Evolutionary conservation across 2,888 invertebrate species (phyloP).

Genomic region (Prosopocoilus inquinatus): DNA sequence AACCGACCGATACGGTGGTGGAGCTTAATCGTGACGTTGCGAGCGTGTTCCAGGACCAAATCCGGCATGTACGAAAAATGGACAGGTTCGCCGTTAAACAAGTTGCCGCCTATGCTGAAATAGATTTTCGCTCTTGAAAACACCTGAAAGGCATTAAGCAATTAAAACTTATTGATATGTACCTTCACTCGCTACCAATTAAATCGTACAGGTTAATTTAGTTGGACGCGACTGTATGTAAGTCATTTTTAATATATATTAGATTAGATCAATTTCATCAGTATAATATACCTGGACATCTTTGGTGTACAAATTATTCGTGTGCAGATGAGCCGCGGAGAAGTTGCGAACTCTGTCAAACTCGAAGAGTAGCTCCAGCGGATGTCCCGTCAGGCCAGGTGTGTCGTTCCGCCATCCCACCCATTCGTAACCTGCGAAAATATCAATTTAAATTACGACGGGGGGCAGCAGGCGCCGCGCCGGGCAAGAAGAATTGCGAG

Average conservation of each 20-base stretch:
- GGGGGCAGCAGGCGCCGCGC: background rate
- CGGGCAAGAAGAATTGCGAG: slow-evolving; percentile 14
- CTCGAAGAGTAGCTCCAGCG: slow-evolving; percentile 74
- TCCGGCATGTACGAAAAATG: slow-evolving; percentile 76
- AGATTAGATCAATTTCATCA: too few species aligned
- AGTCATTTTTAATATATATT: too few species aligned
- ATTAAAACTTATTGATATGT: background rate
- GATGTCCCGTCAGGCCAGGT: slow-evolving; percentile 59
- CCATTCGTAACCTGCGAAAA: slow-evolving; percentile 72
- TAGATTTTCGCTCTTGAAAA: slow-evolving; percentile 75
- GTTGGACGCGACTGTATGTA: too few species aligned
- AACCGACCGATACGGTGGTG: slow-evolving; percentile 73
- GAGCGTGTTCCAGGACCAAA: slow-evolving; percentile 70
- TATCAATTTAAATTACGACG: slow-evolving; percentile 16
- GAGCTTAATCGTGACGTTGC: slow-evolving; percentile 78
- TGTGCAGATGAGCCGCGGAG: slow-evolving; percentile 69
- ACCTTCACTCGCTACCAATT: too few species aligned
- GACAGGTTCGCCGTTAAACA: slow-evolving; percentile 70
- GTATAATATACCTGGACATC: slow-evolving; percentile 63
- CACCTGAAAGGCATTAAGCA: slow-evolving; percentile 55
- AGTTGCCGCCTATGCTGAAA: slow-evolving; percentile 71
- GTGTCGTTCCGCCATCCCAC: slow-evolving; percentile 78
- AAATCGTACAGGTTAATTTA: too few species aligned
- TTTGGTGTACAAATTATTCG: slow-evolving; percentile 74
- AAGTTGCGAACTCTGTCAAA: slow-evolving; percentile 78